Percentiles rank a stretch among this genome's conserved stretches.
These are phyloP conservation scores for Oxyteleia sp. DNA, from an alignment of 2,888 invertebrate genomes.

Conservation along the genomic window DNA sequence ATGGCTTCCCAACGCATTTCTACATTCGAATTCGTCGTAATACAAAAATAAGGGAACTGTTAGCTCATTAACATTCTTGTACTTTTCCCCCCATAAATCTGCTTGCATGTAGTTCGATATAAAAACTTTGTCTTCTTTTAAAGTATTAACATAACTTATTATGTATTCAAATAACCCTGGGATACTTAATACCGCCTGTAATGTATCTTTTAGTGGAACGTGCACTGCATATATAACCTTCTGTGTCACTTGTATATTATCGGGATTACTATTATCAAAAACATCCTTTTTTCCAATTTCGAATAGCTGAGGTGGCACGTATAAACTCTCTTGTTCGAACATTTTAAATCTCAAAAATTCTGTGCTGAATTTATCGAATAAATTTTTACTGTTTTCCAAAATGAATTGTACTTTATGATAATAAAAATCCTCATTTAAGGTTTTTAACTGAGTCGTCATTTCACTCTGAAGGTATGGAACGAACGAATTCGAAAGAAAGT, in stretches of 20 bases:
- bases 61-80: conserved; percentile 23
- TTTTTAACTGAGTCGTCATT: conserved; percentile 17
- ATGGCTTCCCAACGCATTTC: conserved; percentile 47
- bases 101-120: conserved; percentile 43
- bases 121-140: no score
- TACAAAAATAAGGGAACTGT: conserved; percentile 34
- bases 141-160: conserved; percentile 16
- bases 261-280: conserved; percentile 3
- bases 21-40: conserved; percentile 54
- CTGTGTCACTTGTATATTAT: conserved; percentile 24
- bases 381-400: conserved; percentile 46
- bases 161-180: no score
- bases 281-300: conserved; percentile 42
- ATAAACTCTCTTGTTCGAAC: conserved; percentile 35
- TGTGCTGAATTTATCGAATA: conserved; percentile 49
- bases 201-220: conserved; percentile 50
- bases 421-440: no score
- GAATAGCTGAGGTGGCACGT: conserved; percentile 47
- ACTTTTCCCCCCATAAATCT: conserved; percentile 60
- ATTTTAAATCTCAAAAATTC: conserved; percentile 49
- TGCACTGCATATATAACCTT: conserved; percentile 62
- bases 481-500: not conserved
- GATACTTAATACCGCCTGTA: conserved; percentile 27
- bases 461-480: conserved; percentile 17
- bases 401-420: conserved; percentile 4